Conservation (phyloP, 2,113 vertebrate genomes). For the Barbus barbus region DNA sequence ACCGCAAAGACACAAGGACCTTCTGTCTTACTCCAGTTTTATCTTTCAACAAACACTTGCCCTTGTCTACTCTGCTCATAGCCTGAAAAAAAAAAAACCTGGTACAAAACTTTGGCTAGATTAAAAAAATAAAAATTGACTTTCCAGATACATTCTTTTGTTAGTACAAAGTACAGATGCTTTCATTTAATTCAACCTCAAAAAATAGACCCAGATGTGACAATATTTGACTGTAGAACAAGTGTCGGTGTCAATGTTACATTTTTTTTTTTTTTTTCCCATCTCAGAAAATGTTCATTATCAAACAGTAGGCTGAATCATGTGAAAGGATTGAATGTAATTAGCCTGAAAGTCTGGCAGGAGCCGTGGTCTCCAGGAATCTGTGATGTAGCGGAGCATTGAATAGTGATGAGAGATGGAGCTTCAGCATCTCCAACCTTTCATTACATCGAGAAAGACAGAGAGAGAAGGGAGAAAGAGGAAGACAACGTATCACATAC, state of each 20-base stretch:
- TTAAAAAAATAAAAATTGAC: neutral
- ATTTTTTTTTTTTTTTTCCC: neutral
- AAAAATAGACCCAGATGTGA: neutral
- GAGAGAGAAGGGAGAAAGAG: neutral
- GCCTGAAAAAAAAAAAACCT: neutral
- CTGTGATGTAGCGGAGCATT: constrained; percentile 42
- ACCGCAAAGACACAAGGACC: constrained; percentile 39
- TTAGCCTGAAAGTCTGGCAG: constrained; percentile 19
- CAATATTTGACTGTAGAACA: neutral
- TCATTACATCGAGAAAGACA: constrained; percentile 41
- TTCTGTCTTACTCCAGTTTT: constrained; percentile 34
- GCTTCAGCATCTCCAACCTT: constrained; percentile 27
- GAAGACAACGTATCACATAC: constrained; percentile 9
- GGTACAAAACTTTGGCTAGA: neutral
- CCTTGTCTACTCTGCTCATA: constrained; percentile 8
- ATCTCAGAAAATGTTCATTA: neutral
- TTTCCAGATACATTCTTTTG: neutral
- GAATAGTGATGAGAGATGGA: constrained; percentile 54
- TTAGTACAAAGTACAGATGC: neutral
- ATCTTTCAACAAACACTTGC: constrained; percentile 39
- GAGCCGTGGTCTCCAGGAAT: constrained; percentile 10
- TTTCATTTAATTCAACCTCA: neutral
- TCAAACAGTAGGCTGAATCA: neutral
- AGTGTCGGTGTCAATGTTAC: neutral
- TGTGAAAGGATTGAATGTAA: constrained; percentile 18